Conservation (phyloP, 2,888 invertebrate genomes). For the Dryococelus australis region DNA sequence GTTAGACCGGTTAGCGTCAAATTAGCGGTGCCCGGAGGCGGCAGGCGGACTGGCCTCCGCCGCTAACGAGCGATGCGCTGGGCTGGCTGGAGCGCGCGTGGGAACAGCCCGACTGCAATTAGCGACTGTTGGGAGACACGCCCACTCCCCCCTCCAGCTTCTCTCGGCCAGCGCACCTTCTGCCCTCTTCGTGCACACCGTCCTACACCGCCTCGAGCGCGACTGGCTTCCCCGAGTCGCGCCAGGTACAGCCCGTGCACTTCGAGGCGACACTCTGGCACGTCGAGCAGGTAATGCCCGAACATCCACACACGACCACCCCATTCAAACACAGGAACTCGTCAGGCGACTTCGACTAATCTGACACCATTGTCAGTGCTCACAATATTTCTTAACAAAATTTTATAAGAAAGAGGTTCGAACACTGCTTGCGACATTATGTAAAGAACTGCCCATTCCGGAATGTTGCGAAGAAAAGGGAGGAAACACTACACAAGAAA, state of each 20-base stretch:
- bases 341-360: too few species aligned
- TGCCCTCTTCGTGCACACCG: background rate
- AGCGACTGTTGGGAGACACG: constrained; percentile 4
- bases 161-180: background rate
- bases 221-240: background rate
- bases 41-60: background rate
- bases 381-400: too few species aligned
- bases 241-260: background rate
- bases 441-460: too few species aligned
- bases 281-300: background rate
- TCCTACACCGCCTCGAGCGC: background rate
- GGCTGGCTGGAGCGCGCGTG: background rate
- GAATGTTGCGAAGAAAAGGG: too few species aligned
- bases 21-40: constrained; percentile 18
- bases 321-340: too few species aligned
- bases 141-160: background rate
- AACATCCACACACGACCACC: background rate
- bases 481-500: too few species aligned
- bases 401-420: too few species aligned
- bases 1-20: constrained; percentile 24
- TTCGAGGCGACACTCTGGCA: background rate
- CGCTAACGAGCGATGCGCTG: background rate
- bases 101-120: background rate
- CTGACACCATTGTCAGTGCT: too few species aligned
- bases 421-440: too few species aligned